A percentile compares a stretch with the other conserved stretches of the same genome.
These are phyloP conservation scores for Urocolius indicus DNA, from an alignment of 2,113 vertebrate species.

Conservation along the genomic window DNA sequence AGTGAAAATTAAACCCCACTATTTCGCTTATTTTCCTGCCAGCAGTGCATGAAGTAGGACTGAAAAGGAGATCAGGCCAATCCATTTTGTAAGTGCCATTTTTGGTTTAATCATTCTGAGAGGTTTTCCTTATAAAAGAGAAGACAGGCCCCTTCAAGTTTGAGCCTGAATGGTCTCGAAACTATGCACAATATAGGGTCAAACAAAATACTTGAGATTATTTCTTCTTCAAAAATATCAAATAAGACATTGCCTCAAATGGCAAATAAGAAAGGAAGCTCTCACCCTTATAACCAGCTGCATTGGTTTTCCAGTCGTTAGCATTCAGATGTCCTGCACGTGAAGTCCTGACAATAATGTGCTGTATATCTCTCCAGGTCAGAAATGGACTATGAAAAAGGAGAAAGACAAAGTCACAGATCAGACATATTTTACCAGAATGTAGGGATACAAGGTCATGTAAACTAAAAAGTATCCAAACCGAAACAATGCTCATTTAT, in stretches of 20 bases:
- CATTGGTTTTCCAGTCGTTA: slow-evolving; percentile 99
- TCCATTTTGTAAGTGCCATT: not conserved
- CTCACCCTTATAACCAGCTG: slow-evolving; percentile 97
- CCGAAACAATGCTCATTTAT: slow-evolving; percentile 16
- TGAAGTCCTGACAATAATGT: slow-evolving; percentile 98
- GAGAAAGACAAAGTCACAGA: slow-evolving; percentile 68
- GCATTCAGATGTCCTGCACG: slow-evolving; percentile 95
- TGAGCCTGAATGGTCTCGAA: slow-evolving; percentile 6
- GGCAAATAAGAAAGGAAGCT: slow-evolving; percentile 71
- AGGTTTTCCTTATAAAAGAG: not conserved
- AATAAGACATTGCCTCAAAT: slow-evolving; percentile 52
- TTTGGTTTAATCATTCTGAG: not conserved
- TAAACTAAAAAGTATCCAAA: slow-evolving; percentile 53
- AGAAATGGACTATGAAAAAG: slow-evolving; percentile 85
- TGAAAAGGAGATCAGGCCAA: not conserved
- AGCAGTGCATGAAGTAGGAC: not conserved
- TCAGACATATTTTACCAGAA: slow-evolving; percentile 68
- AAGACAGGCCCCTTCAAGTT: not conserved
- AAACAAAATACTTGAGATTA: not conserved
- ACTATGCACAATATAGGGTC: not conserved
- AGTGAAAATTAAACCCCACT: not conserved
- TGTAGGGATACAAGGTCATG: slow-evolving; percentile 30
- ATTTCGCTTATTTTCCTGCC: not conserved
- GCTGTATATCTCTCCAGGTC: slow-evolving; percentile 97
- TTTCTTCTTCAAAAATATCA: slow-evolving; percentile 39